Conservation (phyloP, 1,140 invertebrate genomes). For the Lepidurus packardi region DNA sequence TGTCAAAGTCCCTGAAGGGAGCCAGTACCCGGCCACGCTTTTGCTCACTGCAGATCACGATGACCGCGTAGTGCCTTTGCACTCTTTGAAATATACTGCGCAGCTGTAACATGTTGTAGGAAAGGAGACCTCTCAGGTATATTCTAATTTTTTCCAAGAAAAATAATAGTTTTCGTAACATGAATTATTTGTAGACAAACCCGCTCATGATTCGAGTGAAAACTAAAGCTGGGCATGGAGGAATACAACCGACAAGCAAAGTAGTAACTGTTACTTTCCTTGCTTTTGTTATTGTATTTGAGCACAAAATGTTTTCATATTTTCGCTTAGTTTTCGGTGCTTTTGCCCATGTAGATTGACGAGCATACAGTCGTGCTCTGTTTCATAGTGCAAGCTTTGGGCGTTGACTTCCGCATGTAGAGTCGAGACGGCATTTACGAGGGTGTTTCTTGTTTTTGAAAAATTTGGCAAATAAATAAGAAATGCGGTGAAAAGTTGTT, state of each 20-base stretch:
- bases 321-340: no score
- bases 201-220: conserved; percentile 85
- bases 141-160: conserved; percentile 1
- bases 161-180: conserved; percentile 7
- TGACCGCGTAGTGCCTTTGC: conserved; percentile 91
- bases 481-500: no score
- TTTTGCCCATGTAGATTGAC: no score
- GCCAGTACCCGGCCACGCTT: conserved; percentile 83
- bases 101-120: conserved; percentile 74
- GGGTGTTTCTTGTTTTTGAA: no score
- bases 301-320: no score
- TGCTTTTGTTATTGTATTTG: no score
- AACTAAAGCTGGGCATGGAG: conserved; percentile 92
- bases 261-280: conserved; percentile 53
- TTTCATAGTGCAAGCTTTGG: no score
- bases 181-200: conserved; percentile 57
- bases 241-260: conserved; percentile 89
- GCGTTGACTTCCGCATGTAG: no score
- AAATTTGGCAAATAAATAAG: no score
- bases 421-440: no score
- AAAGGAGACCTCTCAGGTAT: conserved; percentile 51
- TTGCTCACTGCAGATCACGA: conserved; percentile 95
- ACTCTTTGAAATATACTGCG: conserved; percentile 92
- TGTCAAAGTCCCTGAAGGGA: conserved; percentile 58
- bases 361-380: no score